phyloP scores from a whole-genome alignment of 2,888 invertebrate genomes.

The Dasypogon diadema region DNA sequence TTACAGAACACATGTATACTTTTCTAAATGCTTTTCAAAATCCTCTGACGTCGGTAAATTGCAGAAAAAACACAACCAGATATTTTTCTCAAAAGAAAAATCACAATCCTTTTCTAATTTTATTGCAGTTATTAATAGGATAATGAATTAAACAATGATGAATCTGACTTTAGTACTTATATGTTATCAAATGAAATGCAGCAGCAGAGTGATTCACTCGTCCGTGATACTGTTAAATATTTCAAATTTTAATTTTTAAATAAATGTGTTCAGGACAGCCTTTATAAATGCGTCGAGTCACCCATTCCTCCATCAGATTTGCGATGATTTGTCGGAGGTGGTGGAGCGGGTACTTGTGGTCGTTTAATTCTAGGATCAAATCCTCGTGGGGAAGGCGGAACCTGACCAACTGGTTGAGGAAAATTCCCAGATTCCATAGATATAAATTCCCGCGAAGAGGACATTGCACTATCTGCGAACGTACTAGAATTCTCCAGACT shows the following conservation, averaged over 20 bases:
- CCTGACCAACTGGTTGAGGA: slow-evolving; percentile 49
- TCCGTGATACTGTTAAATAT: background rate
- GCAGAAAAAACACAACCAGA: too few species aligned
- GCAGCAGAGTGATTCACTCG: background rate
- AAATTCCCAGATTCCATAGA: slow-evolving; percentile 17
- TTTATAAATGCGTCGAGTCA: slow-evolving; percentile 57
- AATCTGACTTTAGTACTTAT: slow-evolving; percentile 33
- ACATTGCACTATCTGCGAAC: slow-evolving; percentile 52
- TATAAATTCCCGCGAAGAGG: slow-evolving; percentile 49
- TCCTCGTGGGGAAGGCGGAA: slow-evolving; percentile 58
- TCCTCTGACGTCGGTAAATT: background rate
- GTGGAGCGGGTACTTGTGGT: slow-evolving; percentile 58
- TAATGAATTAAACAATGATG: slow-evolving; percentile 41
- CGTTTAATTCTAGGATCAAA: slow-evolving; percentile 57
- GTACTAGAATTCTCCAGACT: slow-evolving; percentile 46
- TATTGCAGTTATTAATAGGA: slow-evolving; percentile 28
- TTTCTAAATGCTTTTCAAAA: too few species aligned
- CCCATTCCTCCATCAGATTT: slow-evolving; percentile 55
- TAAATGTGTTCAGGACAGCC: background rate
- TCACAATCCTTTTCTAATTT: slow-evolving; percentile 1
- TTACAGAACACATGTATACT: too few species aligned
- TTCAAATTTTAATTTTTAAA: background rate
- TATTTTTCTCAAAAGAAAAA: too few species aligned
- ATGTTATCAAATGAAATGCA: slow-evolving; percentile 12
- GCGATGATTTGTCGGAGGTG: slow-evolving; percentile 57